Base-by-base conservation (phyloP, 2,113 vertebrate genomes). In the Oenanthe oenanthe region DNA sequence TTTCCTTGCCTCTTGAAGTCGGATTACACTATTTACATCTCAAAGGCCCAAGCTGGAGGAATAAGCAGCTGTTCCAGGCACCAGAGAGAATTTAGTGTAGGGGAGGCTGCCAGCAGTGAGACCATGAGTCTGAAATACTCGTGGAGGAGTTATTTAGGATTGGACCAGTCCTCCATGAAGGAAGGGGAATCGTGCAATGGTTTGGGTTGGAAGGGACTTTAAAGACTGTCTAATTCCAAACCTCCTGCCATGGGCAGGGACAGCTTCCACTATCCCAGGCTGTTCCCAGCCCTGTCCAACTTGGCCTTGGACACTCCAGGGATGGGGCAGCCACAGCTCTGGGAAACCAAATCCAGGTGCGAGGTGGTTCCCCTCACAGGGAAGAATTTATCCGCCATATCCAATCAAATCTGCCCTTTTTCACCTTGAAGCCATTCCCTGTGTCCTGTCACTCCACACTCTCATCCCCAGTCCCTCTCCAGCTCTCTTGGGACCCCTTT, bases 1-100 rank as follows among this genome's bases (percentile, higher is more conserved):
- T 96, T 97, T 97, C 95, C 95, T 95, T 95, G 92, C 96, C 95
- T 97, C 95, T 97, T 97, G 93, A 96, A 94, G 93, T 95, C 1
- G 3, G 90, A 96, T 97, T 96, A 97, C 88, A 91, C 90, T 96
- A 96, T 96, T 96, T 97, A 96, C 93, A 96, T 96, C 94, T 94
- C 94, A 95, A 71, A 96, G 94, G 68, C 92, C 92, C 65, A 36
- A 67, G 82, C 18, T 93, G 92, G 90, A 94, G 94, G 92, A 92
- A 94, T 57, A 94, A 84, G 95, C 94, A 92, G 93, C 94, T 96
- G 92, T 88, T 97, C 90, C 93, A 95, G 96, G 92, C 94, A 95
- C 88, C 88, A 75, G 85, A 84, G 88, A 94, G 82, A 90, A 72
- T 88, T 94, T 83, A 96, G 78, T 7, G 9, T 6, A 67, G 75